These are phyloP conservation scores for Epinotia nisella DNA, from an alignment of 2,888 invertebrate species.

Conservation along the genomic window DNA sequence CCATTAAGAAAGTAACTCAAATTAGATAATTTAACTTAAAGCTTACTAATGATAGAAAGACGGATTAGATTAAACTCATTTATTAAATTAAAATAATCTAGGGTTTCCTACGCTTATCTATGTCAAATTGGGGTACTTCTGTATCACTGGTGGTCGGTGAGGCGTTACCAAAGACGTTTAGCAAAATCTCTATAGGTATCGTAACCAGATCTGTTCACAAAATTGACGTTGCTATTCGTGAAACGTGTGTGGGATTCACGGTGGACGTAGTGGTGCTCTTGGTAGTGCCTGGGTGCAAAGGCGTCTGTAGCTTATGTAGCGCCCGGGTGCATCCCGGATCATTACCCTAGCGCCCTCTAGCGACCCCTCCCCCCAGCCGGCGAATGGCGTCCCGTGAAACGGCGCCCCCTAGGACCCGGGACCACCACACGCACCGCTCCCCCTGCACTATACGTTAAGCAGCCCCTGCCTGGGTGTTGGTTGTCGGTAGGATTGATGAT, in stretches of 20 bases:
- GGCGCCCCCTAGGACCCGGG: too few species aligned
- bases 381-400: too few species aligned
- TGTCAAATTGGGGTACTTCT: constrained; percentile 7
- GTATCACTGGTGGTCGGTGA: background rate
- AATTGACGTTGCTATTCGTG: constrained; percentile 16
- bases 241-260: constrained; percentile 16
- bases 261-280: background rate
- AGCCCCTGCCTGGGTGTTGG: background rate
- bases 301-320: too few species aligned
- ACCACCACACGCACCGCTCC: too few species aligned
- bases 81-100: constrained; percentile 7
- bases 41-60: constrained; percentile 1
- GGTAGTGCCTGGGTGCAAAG: background rate
- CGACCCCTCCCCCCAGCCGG: too few species aligned
- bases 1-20: constrained; percentile 9
- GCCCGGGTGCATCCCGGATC: too few species aligned
- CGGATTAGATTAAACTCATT: constrained; percentile 9
- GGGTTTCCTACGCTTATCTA: constrained; percentile 4
- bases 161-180: constrained; percentile 18
- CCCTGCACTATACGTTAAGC: too few species aligned
- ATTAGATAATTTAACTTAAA: constrained; percentile 10
- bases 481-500: background rate
- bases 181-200: constrained; percentile 23
- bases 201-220: background rate
- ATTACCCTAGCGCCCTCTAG: too few species aligned